Evolutionary conservation across 2,888 invertebrate genomes (phyloP), one percentile per base, ranked within the genome.

Genomic region (Eubasilissa splendida): DNA sequence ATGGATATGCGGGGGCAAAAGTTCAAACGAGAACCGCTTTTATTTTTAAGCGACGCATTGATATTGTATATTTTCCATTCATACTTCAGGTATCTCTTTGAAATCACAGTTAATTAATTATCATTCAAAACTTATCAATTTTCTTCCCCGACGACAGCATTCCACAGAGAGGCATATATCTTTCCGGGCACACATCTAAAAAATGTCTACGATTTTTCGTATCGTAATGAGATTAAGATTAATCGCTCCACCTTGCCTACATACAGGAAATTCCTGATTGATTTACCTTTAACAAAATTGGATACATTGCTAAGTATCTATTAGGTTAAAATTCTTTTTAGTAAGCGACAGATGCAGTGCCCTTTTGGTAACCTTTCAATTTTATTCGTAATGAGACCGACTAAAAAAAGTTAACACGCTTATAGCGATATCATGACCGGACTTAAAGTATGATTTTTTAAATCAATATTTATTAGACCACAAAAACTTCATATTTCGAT

Each of bases 51-150:
- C 42, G 12, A 63, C 11, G 63, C 63, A 63, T 63, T 63, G 33
- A 63, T 63, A 12, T 31, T 63, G 63, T 33, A 33, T 11, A 33
- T 63, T 63, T 11, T 31, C 59, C 74, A 74, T 74, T 74, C 59
- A 74, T 12, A 22, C 59, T 14, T 42, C 59, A 59, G 14, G 68
- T 33, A 63, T 63, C 54, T 73, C 71, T 56, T 73, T 52, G 63
- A 76, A 65, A 76, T 60, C 65, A 54, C 22, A 65, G 14, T 65
- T 54, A 76, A 76, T 76, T 76, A 76, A 76, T 76, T 76, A 76
- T 54, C 59, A 65, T 65, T 76, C 65, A 76, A 42, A 53, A 60
- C 65, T 53, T 76, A 63, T 76, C 65, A 76, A 76, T 60, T 65
- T 60, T 63, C 50, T 71, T 63, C 53, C 73, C 52, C 56, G 60